A percentile compares a stretch with the other conserved stretches of the same genome.
phyloP scores from a whole-genome alignment of 2,113 vertebrate species.

The Lepisosteus osseus region DNA sequence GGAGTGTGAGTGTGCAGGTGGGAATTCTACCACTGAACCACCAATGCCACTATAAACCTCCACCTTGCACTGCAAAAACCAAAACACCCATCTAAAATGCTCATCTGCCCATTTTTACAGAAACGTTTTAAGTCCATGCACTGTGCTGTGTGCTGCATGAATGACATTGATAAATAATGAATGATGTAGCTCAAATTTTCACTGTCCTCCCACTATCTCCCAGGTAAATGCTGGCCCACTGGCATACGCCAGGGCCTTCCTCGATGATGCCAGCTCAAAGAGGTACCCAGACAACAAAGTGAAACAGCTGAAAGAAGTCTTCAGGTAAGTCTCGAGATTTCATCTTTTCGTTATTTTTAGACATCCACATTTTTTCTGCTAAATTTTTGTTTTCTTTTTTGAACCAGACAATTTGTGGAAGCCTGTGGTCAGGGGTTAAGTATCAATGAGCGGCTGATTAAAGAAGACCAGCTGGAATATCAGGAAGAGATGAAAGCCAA shows the following conservation, averaged over 20 bases:
- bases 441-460: conserved; percentile 91
- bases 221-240: conserved; percentile 95
- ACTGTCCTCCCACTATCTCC: background rate
- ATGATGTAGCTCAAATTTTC: too few species aligned
- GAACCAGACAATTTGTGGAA: conserved; percentile 90
- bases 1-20: too few species aligned
- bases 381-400: conserved; percentile 13
- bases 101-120: too few species aligned
- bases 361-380: background rate
- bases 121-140: too few species aligned
- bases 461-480: conserved; percentile 95
- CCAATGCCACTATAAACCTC: too few species aligned
- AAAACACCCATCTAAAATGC: too few species aligned
- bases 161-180: too few species aligned
- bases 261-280: conserved; percentile 88
- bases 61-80: too few species aligned
- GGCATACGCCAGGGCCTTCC: conserved; percentile 92
- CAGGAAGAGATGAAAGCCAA: conserved; percentile 98
- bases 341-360: background rate
- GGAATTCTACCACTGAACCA: too few species aligned
- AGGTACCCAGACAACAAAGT: conserved; percentile 96
- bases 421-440: conserved; percentile 88
- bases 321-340: conserved; percentile 72
- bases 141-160: too few species aligned
- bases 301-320: conserved; percentile 93